A percentile compares a stretch with the other conserved stretches of the same genome.
These are phyloP conservation scores for Malurus splendens DNA, from an alignment of 2,797 vertebrate species.

Conservation along the genomic window DNA sequence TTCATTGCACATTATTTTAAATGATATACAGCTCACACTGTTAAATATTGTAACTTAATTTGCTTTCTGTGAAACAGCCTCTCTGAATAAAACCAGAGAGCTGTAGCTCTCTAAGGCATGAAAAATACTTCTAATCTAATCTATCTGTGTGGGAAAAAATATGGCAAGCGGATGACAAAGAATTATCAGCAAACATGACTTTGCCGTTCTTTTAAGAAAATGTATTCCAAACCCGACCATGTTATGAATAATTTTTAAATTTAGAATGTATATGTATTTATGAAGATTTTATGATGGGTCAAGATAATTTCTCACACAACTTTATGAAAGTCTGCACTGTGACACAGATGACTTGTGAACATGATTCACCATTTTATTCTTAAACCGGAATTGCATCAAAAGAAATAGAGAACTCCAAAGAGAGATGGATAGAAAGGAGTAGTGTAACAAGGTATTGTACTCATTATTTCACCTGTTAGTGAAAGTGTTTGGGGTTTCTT, in stretches of 20 bases:
- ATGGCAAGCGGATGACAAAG: neutral
- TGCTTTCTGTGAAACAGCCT: neutral
- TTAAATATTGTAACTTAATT: slow-evolving; percentile 39
- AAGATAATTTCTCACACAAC: neutral
- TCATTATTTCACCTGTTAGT: neutral
- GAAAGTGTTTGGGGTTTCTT: accelerated
- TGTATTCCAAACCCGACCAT: neutral
- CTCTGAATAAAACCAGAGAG: slow-evolving; percentile 1
- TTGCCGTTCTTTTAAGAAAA: neutral
- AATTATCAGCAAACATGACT: neutral
- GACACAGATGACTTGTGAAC: neutral
- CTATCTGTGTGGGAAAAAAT: neutral
- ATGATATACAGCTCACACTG: neutral
- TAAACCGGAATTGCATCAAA: neutral
- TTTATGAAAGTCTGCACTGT: neutral
- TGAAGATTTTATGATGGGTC: neutral
- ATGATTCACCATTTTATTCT: neutral
- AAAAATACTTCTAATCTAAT: slow-evolving; percentile 11
- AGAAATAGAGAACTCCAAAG: neutral
- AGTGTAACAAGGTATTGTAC: neutral
- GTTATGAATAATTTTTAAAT: neutral
- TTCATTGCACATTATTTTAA: slow-evolving; percentile 10
- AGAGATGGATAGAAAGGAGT: neutral
- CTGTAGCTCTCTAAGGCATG: neutral
- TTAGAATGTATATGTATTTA: neutral